Conservation (phyloP, 2,113 vertebrate species). For the Pantherophis guttatus region DNA sequence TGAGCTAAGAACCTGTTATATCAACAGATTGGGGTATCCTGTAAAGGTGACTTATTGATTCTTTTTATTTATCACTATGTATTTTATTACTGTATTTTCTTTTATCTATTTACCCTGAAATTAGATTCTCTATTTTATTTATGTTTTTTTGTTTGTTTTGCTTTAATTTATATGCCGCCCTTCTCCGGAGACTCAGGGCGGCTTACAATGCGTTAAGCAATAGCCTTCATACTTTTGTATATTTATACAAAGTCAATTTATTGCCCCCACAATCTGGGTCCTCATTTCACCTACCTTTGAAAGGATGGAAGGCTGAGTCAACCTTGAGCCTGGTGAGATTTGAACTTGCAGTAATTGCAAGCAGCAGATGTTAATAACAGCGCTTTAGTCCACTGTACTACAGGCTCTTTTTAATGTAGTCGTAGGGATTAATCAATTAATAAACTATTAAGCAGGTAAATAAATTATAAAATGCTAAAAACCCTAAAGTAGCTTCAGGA, state of each 20-base stretch:
- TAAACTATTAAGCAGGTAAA: neutral
- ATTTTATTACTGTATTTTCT: neutral
- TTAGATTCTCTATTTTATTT: neutral
- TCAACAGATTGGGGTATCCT: neutral
- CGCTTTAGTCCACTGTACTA: no score
- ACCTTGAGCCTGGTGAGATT: no score
- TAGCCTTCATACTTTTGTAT: no score
- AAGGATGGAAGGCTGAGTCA: no score
- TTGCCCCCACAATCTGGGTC: no score
- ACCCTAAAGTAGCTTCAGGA: neutral
- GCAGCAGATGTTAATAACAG: no score
- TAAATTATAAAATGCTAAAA: neutral
- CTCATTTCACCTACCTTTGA: no score
- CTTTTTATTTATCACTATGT: neutral
- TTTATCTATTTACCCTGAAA: neutral
- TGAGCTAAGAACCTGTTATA: neutral
- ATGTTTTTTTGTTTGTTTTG: neutral
- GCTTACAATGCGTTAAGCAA: no score
- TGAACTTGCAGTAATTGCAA: no score
- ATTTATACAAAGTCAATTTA: no score
- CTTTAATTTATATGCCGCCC: no score
- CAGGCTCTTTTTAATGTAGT: neutral
- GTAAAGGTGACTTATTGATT: neutral
- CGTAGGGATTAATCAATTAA: neutral
- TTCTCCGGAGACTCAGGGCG: no score